Base-by-base conservation (phyloP, 2,797 vertebrate species). In the Sylvilagus floridanus region DNA sequence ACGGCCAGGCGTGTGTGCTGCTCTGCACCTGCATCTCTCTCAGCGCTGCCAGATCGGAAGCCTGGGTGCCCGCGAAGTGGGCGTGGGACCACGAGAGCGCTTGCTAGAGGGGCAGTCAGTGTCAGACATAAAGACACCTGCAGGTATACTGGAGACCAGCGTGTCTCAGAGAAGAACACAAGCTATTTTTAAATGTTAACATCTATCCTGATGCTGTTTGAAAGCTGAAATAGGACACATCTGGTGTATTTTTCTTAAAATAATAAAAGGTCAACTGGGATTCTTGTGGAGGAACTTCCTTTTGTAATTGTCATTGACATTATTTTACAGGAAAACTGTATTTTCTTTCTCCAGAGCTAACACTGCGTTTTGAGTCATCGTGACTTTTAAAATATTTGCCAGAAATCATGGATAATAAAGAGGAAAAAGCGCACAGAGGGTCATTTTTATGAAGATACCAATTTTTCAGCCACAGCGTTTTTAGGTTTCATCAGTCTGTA, bases 191-290 rank as follows among this genome's bases (percentile, higher is more conserved):
- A 62, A 71, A 60, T 8, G 12, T 32, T 63, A 75, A 37, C 52
- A 89, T 68, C 28, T 83, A 71, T 9, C 13, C 21, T 62, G 66
- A 54, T 14, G 57, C 35, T 84, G 26, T 78, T 11, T 72, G 37
- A 81, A 93, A 86, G 22, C 26, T 42, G 35, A 96, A 95, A 93
- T 35, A 82, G 30, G 63, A 42, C 63, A 60, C 19, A 60, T 68
- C 90, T 77, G 68, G 17, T 66, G 89, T 68, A 72, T 35, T 88
- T 89, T 87, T 77, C 77, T 57, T 24, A 90, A 94, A 94, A 82
- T 37, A 90, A 90, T 22, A 72, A 52, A 69, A 94, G 37, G 50
- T 90, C 35, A 88, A 52, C 71, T 86, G 66, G 2, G 21, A 85
- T 83, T 88, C 32, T 30, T 16, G 65, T 28, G 6, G 19, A 0